These are phyloP conservation scores for Euspilapteryx auroguttella DNA, from an alignment of 2,888 invertebrate species.

Conservation along the genomic window DNA sequence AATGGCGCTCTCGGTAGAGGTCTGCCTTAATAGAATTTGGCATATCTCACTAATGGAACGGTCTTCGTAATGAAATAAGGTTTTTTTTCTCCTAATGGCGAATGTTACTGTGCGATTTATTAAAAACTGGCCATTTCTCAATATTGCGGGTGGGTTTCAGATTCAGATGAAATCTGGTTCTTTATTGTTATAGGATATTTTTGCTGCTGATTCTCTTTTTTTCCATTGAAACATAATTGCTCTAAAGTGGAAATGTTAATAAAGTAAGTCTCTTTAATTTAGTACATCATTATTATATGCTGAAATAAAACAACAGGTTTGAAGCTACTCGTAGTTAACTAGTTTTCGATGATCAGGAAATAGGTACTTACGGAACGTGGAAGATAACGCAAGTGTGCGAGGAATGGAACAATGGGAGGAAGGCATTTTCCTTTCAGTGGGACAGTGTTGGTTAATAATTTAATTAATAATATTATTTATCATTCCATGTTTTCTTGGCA, in stretches of 20 bases:
- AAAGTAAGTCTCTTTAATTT: not conserved
- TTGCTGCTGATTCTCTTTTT: not conserved
- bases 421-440: too few species aligned
- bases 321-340: too few species aligned
- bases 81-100: constrained; percentile 34
- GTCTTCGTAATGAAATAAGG: constrained; percentile 51
- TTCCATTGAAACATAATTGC: constrained; percentile 1
- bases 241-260: not conserved
- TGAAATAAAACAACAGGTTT: too few species aligned
- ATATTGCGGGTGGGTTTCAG: constrained; percentile 25
- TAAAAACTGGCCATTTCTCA: constrained; percentile 36
- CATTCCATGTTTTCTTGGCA: too few species aligned
- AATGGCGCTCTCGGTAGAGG: too few species aligned
- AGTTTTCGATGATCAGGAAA: not conserved
- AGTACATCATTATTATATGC: not conserved
- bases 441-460: too few species aligned
- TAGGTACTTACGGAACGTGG: not conserved
- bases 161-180: constrained; percentile 9
- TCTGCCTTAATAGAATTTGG: constrained; percentile 51
- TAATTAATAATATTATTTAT: too few species aligned
- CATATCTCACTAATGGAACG: constrained; percentile 55
- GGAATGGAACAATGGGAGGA: too few species aligned
- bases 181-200: constrained; percentile 7
- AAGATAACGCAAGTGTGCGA: too few species aligned
- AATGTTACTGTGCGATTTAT: constrained; percentile 34